A percentile compares a stretch with the other conserved stretches of the same genome.
These are phyloP conservation scores for Thereva unica DNA, from an alignment of 2,888 invertebrate species.

Conservation along the genomic window DNA sequence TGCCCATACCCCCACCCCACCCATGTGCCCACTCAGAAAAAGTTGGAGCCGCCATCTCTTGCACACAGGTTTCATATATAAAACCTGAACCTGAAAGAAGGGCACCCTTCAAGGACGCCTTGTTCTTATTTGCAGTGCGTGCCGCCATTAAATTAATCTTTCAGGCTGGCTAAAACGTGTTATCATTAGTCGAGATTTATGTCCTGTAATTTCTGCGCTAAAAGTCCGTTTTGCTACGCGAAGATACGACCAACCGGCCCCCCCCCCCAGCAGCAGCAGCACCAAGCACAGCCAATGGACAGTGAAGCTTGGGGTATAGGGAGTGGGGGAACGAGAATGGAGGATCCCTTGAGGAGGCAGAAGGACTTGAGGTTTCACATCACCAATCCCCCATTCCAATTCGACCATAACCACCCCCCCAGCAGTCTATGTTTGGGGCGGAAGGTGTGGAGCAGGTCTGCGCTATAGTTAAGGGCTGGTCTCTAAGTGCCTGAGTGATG, in stretches of 20 bases:
- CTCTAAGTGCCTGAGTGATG: conserved; percentile 16
- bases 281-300: conserved; percentile 12
- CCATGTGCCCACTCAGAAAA: too few relatives aligned
- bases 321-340: too few relatives aligned
- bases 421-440: too few relatives aligned
- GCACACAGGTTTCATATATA: neutral
- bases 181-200: conserved; percentile 44
- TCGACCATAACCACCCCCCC: too few relatives aligned
- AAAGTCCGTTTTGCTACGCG: conserved; percentile 39
- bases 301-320: neutral
- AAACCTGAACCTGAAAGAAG: conserved; percentile 8
- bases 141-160: conserved; percentile 42
- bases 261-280: neutral
- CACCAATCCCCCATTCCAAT: too few relatives aligned
- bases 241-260: conserved; percentile 11
- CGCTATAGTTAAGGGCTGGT: conserved; percentile 6
- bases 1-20: too few relatives aligned
- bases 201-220: conserved; percentile 39
- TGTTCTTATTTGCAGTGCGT: conserved; percentile 40
- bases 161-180: conserved; percentile 40
- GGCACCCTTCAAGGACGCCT: conserved; percentile 20
- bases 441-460: neutral
- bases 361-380: too few relatives aligned
- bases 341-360: too few relatives aligned
- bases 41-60: too few relatives aligned